These are phyloP conservation scores for Drosophila prolongata DNA, from an alignment of 2,888 invertebrate species.

Conservation along the genomic window DNA sequence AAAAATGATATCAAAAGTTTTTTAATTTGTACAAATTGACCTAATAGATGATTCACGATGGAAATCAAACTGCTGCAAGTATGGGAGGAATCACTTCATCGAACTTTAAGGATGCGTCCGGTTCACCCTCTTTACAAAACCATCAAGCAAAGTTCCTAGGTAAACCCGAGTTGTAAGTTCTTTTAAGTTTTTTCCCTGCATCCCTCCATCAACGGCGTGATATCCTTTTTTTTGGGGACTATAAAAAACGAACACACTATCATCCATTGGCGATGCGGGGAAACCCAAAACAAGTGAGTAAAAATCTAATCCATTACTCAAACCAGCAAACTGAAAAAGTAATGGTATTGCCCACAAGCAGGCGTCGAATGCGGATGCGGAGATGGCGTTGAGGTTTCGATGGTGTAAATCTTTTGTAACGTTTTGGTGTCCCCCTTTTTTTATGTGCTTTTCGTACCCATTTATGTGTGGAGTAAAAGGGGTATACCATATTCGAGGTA, in stretches of 20 bases:
- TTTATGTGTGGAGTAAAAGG: background rate
- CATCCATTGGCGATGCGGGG: background rate
- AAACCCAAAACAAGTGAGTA: slow-evolving; percentile 66
- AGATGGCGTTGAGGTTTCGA: slow-evolving; percentile 19
- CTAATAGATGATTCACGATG: background rate
- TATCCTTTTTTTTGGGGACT: slow-evolving; percentile 13
- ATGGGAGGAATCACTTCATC: background rate
- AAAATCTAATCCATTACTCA: slow-evolving; percentile 80
- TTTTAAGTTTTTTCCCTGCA: slow-evolving; percentile 8
- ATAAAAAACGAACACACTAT: slow-evolving; percentile 36
- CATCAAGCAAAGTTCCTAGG: background rate
- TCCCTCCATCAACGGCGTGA: slow-evolving; percentile 5
- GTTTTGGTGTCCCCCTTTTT: slow-evolving; percentile 50
- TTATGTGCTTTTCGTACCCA: slow-evolving; percentile 40
- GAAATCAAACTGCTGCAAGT: background rate
- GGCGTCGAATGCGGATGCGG: slow-evolving; percentile 4
- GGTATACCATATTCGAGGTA: background rate
- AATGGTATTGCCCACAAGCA: slow-evolving; percentile 49
- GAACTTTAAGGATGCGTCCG: background rate
- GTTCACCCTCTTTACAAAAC: background rate
- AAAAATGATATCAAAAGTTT: background rate
- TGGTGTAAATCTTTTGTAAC: slow-evolving; percentile 78
- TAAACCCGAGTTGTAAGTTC: background rate
- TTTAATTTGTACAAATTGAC: background rate
- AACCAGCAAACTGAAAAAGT: slow-evolving; percentile 70